Evolutionary conservation across 2,888 invertebrate genomes (phyloP).

Genomic region (Philereme vetulata): DNA sequence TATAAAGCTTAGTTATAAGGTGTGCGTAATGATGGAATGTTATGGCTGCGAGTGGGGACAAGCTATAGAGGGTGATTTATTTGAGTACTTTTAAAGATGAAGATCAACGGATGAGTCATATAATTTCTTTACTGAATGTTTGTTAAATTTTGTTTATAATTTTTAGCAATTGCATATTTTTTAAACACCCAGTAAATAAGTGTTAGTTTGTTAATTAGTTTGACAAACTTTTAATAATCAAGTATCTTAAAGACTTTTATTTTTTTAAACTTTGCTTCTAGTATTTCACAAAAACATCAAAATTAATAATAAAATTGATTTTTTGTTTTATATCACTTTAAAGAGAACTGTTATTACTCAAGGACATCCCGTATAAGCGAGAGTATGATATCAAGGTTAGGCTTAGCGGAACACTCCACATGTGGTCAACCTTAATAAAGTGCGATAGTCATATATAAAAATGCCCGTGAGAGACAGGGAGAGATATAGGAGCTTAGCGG

Average conservation of each 20-base stretch:
- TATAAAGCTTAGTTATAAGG: constrained; percentile 77
- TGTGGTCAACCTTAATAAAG: constrained; percentile 83
- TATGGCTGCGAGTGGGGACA: constrained; percentile 57
- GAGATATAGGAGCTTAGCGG: constrained; percentile 77
- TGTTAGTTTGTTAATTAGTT: too few species aligned
- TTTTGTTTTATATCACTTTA: constrained; percentile 11
- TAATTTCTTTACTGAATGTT: too few species aligned
- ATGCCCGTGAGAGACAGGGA: constrained; percentile 61
- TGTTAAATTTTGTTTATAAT: too few species aligned
- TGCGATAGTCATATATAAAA: constrained; percentile 66
- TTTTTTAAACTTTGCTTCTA: too few species aligned
- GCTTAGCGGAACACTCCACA: constrained; percentile 84
- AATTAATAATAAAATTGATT: background rate
- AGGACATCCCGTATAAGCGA: constrained; percentile 70
- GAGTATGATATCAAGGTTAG: constrained; percentile 84
- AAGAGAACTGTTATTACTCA: constrained; percentile 31
- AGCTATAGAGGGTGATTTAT: constrained; percentile 58
- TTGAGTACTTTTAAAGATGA: background rate
- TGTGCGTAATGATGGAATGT: constrained; percentile 76
- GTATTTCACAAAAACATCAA: background rate
- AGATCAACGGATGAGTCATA: too few species aligned
- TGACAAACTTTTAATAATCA: too few species aligned
- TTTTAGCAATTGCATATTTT: too few species aligned
- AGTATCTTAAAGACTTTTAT: too few species aligned
- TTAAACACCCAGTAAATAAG: too few species aligned